phyloP scores from a whole-genome alignment of 2,797 vertebrate genomes.

The Macropodus opercularis region DNA sequence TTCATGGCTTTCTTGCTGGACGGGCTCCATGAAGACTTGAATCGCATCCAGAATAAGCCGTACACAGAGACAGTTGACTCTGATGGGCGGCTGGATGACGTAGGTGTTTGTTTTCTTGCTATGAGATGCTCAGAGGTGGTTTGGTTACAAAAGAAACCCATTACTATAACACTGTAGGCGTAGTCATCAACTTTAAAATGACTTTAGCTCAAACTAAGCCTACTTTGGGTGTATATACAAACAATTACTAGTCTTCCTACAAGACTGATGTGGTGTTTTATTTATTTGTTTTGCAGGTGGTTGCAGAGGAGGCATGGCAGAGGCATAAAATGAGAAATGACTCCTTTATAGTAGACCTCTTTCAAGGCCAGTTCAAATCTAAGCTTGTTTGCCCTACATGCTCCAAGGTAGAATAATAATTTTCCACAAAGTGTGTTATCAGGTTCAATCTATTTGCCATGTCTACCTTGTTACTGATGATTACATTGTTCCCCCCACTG shows the following conservation, averaged over 20 bases:
- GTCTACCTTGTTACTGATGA: not conserved
- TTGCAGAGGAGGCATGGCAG: constrained; percentile 98
- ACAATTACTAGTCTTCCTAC: not conserved
- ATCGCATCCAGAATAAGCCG: constrained; percentile 97
- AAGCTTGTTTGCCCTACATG: constrained; percentile 97
- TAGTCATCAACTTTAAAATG: not conserved
- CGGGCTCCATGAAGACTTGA: constrained; percentile 96
- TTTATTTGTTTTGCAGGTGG: constrained; percentile 82
- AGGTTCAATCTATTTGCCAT: too few species aligned
- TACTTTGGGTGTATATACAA: not conserved
- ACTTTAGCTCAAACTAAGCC: not conserved
- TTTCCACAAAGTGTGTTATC: not conserved
- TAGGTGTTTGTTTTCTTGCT: constrained; percentile 39
- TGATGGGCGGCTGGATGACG: constrained; percentile 91
- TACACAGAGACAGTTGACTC: constrained; percentile 96
- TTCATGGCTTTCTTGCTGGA: constrained; percentile 99
- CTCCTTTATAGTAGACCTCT: constrained; percentile 97
- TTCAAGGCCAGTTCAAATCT: constrained; percentile 99
- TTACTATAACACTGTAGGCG: too few species aligned
- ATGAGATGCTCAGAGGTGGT: not conserved
- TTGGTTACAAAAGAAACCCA: too few species aligned
- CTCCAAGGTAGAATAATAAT: constrained; percentile 86
- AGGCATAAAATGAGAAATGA: constrained; percentile 99
- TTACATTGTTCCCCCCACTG: not conserved
- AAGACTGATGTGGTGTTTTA: constrained; percentile 23